Conservation (phyloP, 2,113 vertebrate species). For the Plecotus auritus region DNA sequence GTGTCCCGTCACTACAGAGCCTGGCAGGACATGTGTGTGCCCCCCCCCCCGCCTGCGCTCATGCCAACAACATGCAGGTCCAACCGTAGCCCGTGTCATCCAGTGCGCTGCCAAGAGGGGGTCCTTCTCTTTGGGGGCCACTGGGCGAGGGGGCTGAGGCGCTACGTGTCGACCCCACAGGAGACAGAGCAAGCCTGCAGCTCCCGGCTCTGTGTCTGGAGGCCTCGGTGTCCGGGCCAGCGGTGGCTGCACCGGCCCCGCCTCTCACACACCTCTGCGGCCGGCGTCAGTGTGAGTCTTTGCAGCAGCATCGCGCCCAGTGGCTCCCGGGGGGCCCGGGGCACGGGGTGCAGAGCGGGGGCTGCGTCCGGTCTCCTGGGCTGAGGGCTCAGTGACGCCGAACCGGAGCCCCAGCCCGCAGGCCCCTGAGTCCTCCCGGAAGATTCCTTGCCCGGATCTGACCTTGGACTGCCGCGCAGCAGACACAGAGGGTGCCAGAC, state of each 20-base stretch:
- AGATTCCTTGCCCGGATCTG: background rate
- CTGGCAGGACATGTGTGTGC: rapidly evolving
- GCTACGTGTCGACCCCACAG: rapidly evolving
- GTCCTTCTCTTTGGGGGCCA: rapidly evolving
- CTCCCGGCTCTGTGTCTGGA: rapidly evolving
- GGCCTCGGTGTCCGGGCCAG: rapidly evolving
- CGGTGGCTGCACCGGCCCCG: rapidly evolving
- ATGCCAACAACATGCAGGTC: background rate
- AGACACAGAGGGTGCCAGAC: constrained; percentile 49
- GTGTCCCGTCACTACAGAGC: background rate
- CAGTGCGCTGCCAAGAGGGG: background rate
- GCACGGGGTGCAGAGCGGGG: rapidly evolving
- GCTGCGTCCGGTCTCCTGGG: background rate
- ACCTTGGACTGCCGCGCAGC: constrained; percentile 45
- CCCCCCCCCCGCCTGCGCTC: background rate
- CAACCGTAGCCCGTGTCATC: rapidly evolving
- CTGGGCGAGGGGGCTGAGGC: rapidly evolving
- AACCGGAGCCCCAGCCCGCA: background rate
- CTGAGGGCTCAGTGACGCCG: rapidly evolving
- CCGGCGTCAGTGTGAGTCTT: rapidly evolving
- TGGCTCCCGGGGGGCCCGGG: background rate
- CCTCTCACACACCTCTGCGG: background rate
- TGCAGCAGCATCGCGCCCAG: background rate
- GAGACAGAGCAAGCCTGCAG: background rate
- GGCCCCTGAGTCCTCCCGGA: background rate